Conservation (phyloP, 1,140 invertebrate genomes). For the Apolygus lucorum region DNA sequence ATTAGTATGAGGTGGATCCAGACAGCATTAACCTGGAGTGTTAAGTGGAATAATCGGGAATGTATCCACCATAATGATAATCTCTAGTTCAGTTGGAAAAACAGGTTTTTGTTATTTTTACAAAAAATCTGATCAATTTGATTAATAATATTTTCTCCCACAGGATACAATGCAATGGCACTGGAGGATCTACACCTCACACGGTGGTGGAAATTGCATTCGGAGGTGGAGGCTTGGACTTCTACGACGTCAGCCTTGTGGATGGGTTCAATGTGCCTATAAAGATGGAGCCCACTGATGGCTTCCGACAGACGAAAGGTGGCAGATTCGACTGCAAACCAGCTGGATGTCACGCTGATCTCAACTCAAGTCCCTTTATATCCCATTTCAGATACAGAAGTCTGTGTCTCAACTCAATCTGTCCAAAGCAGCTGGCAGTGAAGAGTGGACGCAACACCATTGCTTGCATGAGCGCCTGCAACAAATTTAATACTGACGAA, state of each 20-base stretch:
- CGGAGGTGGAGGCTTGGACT: conserved; percentile 38
- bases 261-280: conserved; percentile 38
- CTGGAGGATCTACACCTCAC: conserved; percentile 41
- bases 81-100: too few relatives aligned
- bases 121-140: too few relatives aligned
- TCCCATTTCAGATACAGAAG: too few relatives aligned
- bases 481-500: conserved; percentile 40
- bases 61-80: too few relatives aligned
- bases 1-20: too few relatives aligned
- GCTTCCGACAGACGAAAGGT: conserved; percentile 28
- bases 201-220: conserved; percentile 43
- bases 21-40: too few relatives aligned
- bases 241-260: conserved; percentile 43
- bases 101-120: too few relatives aligned
- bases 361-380: too few relatives aligned
- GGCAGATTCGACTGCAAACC: conserved; percentile 39
- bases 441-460: conserved; percentile 36
- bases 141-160: too few relatives aligned
- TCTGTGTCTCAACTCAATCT: conserved; percentile 38
- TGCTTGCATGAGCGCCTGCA: conserved; percentile 44
- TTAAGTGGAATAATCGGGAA: too few relatives aligned
- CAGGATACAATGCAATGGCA: conserved; percentile 39
- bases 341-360: conserved; percentile 37
- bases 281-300: conserved; percentile 32
- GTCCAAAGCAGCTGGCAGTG: conserved; percentile 37